Conservation (phyloP, 2,888 invertebrate genomes). For the Syritta pipiens region DNA sequence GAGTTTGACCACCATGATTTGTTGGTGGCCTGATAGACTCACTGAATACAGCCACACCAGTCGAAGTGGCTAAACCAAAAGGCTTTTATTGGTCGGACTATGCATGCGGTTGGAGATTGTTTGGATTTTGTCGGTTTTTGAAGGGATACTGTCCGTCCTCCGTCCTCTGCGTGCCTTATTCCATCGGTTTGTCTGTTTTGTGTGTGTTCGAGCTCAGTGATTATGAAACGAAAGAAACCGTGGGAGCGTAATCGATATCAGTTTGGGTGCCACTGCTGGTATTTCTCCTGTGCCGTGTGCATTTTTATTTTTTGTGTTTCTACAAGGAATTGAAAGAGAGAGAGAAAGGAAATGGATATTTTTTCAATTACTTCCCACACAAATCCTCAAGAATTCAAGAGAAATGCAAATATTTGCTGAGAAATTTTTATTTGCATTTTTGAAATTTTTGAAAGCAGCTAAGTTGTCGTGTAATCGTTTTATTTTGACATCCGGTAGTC, state of each 20-base stretch:
- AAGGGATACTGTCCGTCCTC: slow-evolving; percentile 56
- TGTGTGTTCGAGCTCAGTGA: slow-evolving; percentile 15
- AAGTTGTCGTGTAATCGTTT: neutral
- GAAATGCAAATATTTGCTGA: slow-evolving; percentile 48
- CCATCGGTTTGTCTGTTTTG: neutral
- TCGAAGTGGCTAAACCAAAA: slow-evolving; percentile 27
- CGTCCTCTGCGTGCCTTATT: neutral
- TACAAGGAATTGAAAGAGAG: neutral
- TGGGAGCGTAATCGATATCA: slow-evolving; percentile 71
- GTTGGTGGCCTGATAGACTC: slow-evolving; percentile 29
- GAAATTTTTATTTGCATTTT: slow-evolving; percentile 40
- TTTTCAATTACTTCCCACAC: slow-evolving; percentile 47
- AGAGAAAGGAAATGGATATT: slow-evolving; percentile 20
- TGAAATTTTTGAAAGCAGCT: no score
- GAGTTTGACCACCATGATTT: slow-evolving; percentile 42
- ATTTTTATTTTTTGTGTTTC: slow-evolving; percentile 34
- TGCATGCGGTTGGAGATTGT: slow-evolving; percentile 62
- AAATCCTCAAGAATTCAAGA: slow-evolving; percentile 10
- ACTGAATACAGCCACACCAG: slow-evolving; percentile 6
- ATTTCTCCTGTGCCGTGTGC: neutral
- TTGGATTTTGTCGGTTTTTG: slow-evolving; percentile 45
- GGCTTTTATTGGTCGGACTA: slow-evolving; percentile 15
- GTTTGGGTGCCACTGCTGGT: slow-evolving; percentile 33
- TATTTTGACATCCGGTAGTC: slow-evolving; percentile 12
- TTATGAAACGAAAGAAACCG: slow-evolving; percentile 62